These are phyloP conservation scores for Tenthredo distinguenda DNA, from an alignment of 2,888 invertebrate genomes.

Conservation along the genomic window DNA sequence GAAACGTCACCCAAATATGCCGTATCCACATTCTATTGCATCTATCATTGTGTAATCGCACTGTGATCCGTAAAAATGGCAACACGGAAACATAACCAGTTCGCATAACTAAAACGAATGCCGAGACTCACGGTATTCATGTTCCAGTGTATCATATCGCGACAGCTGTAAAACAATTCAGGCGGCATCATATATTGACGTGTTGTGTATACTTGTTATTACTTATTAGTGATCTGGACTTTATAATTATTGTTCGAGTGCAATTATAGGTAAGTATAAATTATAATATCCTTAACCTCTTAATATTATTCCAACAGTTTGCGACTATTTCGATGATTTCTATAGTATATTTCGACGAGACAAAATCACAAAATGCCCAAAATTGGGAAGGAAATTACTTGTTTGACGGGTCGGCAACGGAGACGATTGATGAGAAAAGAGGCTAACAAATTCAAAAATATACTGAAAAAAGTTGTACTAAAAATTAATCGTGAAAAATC, in stretches of 20 bases:
- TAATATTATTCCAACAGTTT: neutral
- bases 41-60: constrained; percentile 4
- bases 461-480: neutral
- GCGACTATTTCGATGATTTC: neutral
- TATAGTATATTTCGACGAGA: neutral
- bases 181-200: too few species aligned
- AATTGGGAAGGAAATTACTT: neutral
- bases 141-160: constrained; percentile 4
- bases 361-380: constrained; percentile 28
- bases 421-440: constrained; percentile 23
- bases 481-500: constrained; percentile 7
- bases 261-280: too few species aligned
- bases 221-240: too few species aligned
- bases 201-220: too few species aligned
- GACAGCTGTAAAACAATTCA: too few species aligned
- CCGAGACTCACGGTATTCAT: constrained; percentile 15
- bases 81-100: constrained; percentile 9
- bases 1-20: neutral
- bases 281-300: too few species aligned
- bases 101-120: constrained; percentile 13
- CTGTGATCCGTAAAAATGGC: neutral
- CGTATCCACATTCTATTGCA: constrained; percentile 20
- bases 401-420: constrained; percentile 4
- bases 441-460: neutral
- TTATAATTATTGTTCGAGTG: too few species aligned